Evolutionary conservation across 2,888 invertebrate genomes (phyloP).

Genomic region (Drosophila conformis): DNA sequence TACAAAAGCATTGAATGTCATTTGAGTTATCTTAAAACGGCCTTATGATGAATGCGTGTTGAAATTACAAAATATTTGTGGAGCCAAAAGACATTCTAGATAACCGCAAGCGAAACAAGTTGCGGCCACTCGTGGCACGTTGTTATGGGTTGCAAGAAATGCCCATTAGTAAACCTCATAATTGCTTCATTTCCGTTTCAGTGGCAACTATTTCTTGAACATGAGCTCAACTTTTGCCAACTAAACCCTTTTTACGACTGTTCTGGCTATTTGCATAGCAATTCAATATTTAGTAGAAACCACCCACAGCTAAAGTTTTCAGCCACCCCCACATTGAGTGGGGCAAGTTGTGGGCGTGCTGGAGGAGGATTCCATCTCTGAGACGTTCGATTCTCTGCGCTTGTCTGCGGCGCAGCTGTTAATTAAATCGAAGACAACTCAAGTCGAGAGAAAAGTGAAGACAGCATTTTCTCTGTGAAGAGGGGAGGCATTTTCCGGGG

Average conservation of each 20-base stretch:
- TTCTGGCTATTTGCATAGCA: slow-evolving; percentile 25
- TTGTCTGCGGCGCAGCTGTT: slow-evolving; percentile 74
- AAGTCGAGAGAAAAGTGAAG: slow-evolving; percentile 42
- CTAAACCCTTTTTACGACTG: slow-evolving; percentile 45
- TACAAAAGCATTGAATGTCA: background rate
- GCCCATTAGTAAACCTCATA: slow-evolving; percentile 84
- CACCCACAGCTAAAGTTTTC: slow-evolving; percentile 10
- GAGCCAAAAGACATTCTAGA: background rate
- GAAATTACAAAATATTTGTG: slow-evolving; percentile 72
- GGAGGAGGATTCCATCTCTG: slow-evolving; percentile 1
- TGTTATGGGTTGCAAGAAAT: slow-evolving; percentile 64
- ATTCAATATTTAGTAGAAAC: slow-evolving; percentile 17
- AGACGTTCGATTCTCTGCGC: slow-evolving; percentile 61
- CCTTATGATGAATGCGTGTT: slow-evolving; percentile 69
- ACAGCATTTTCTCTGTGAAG: slow-evolving; percentile 8
- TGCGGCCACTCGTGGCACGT: slow-evolving; percentile 45
- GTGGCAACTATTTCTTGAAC: slow-evolving; percentile 54
- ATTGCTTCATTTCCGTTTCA: slow-evolving; percentile 84
- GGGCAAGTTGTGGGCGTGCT: slow-evolving; percentile 12
- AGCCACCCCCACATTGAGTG: background rate
- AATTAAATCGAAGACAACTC: slow-evolving; percentile 81
- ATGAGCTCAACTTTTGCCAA: slow-evolving; percentile 42
- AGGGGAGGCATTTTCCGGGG: slow-evolving; percentile 1
- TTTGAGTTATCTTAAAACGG: slow-evolving; percentile 2
- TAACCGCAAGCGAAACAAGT: slow-evolving; percentile 20